Evolutionary conservation across 2,113 vertebrate genomes (phyloP), one percentile per base, ranked within the genome.

Genomic region (Sterna hirundo): DNA sequence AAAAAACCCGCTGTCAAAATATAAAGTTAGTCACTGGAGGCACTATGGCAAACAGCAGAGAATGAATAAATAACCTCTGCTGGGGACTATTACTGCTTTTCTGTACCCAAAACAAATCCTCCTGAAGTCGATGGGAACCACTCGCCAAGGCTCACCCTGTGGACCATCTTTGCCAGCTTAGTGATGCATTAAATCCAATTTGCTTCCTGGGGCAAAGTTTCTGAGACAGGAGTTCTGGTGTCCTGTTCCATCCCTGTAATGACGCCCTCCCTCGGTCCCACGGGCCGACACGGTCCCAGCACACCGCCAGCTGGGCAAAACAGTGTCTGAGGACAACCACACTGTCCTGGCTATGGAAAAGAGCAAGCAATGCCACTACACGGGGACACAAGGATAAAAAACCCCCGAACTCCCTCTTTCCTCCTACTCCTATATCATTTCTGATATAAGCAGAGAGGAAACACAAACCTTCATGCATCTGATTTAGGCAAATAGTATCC

Each of bases 261-360:
- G 17, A 42, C 7, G 25, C 21, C 13, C 23, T 36, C 64, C 54
- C 27, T 26, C 4, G 1, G 36, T 11, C 54, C 34, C 49, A 65
- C 3, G 11, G 13, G 10, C 42, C 77, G 72, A n/a, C 21, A 13
- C 0, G 1, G 26, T 52, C 47, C 62, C 10, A 15, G 44, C 21
- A 13, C 3, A 9, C 26, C 3, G 0, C 0, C 5, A 89, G 62
- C 34, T 49, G 34, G 55, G 57, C 27, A 58, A 72, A 77, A 57
- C 20, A 49, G 40, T 1, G 2, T 29, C 57, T 10, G 42, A 54
- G 49, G 44, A 60, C 25, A 82, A 74, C 32, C 3, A 0, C 66
- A 26, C 10, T 3, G 2, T 27, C 30, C 36, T 74, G 30, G 18
- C 47, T 15, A 4, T 6, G 38, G 44, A 23, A 84, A 82, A 55